Evolutionary conservation across 2,113 vertebrate species (phyloP).

Genomic region (Pipa parva): DNA sequence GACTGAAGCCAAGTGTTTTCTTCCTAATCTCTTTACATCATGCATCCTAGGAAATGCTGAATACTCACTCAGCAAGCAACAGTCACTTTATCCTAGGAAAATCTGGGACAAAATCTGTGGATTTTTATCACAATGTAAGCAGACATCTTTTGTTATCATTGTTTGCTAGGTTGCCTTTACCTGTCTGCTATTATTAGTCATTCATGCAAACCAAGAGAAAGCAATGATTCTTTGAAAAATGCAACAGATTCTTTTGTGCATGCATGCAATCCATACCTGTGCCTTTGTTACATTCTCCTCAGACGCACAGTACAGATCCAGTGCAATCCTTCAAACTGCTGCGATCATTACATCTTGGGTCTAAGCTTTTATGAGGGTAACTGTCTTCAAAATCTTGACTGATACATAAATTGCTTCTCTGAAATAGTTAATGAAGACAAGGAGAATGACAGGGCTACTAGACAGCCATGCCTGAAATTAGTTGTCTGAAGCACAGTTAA

Average conservation of each 20-base stretch:
- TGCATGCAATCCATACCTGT: constrained; percentile 71
- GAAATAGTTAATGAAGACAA: constrained; percentile 75
- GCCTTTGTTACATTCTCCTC: constrained; percentile 69
- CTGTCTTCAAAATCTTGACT: constrained; percentile 65
- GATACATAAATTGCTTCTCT: constrained; percentile 64
- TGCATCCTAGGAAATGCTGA: constrained; percentile 49
- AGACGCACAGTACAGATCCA: constrained; percentile 60
- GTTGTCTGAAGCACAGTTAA: constrained; percentile 54
- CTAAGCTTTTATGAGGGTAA: constrained; percentile 57
- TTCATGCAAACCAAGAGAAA: constrained; percentile 23
- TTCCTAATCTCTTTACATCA: constrained; percentile 60
- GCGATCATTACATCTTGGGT: constrained; percentile 57
- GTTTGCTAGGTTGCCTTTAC: constrained; percentile 46
- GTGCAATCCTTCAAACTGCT: constrained; percentile 57
- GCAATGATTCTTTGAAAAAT: constrained; percentile 32
- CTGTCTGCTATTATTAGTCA: constrained; percentile 45
- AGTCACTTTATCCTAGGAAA: constrained; percentile 48
- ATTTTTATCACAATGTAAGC: constrained; percentile 27
- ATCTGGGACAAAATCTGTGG: constrained; percentile 46
- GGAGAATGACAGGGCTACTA: constrained; percentile 71
- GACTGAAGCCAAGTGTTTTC: constrained; percentile 51
- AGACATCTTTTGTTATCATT: constrained; percentile 23
- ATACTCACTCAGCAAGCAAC: constrained; percentile 50
- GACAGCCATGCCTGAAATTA: constrained; percentile 68
- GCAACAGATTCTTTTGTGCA: constrained; percentile 66